Base-by-base conservation (phyloP, 2,888 invertebrate genomes). In the Drosophila borborema region DNA sequence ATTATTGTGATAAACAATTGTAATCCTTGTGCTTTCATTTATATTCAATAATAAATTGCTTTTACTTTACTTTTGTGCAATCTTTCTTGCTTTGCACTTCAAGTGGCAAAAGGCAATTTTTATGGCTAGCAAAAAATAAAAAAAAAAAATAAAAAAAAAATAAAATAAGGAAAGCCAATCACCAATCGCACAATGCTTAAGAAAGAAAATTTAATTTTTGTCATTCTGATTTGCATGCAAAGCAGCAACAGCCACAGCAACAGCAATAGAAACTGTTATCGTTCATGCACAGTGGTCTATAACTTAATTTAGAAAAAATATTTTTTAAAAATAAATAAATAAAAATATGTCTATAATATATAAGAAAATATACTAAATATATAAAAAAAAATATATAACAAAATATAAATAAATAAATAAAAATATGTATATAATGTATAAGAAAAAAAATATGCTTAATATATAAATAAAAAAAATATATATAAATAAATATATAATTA, bases 161-260 rank as follows among this genome's bases (percentile, higher is more conserved):
- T 3, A 69, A 41, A 70, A 62, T 67, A 41, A 28, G 28, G 28
- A 28, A 28, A 28, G 61, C 59, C 61, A 48, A 61, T 69, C 3
- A 67, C 59, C 53, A 59, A 58, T 45, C 49, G 36, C 49, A 20
- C 31, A 58, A 43, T 64, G 48, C 23, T 38, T 18, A 16, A 41
- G 48, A 64, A 74, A 63, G 63, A 48, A 67, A 70, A 72, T 65
- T 69, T 67, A 74, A 80, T 71, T 66, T 59, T 18, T 34, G 34
- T 49, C 18, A 23, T 53, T 70, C 63, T 69, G 73, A 78, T 78
- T 80, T 82, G 65, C 72, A 78, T 68, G 73, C 66, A 70, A 78
- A 69, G 55, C 62, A 65, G 41, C 60, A 20, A 20, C 20, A 49
- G 31, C 41, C 20, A 20, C 36, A 49, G 36, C 46, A 55, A 16